A percentile compares a stretch with the other conserved stretches of the same genome.
These are phyloP conservation scores for Caligus rogercresseyi DNA, from an alignment of 1,140 invertebrate species.

Conservation along the genomic window DNA sequence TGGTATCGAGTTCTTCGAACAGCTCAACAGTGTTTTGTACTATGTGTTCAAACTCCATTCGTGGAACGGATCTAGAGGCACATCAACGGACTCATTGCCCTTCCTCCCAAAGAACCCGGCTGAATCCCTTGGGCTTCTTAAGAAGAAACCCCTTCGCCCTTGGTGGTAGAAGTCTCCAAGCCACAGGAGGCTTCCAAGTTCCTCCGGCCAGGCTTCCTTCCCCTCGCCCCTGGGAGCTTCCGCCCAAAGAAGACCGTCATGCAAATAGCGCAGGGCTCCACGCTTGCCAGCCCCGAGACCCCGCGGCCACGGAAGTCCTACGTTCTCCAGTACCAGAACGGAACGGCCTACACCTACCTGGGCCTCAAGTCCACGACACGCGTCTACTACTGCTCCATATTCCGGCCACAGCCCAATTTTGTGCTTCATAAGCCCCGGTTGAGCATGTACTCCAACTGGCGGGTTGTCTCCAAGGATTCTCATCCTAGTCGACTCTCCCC, in stretches of 20 bases:
- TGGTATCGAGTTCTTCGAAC: not conserved
- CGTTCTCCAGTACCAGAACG: constrained; percentile 41
- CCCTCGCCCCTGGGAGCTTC: constrained; percentile 59
- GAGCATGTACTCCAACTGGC: constrained; percentile 97
- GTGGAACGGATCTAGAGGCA: not conserved
- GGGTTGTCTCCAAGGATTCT: constrained; percentile 43
- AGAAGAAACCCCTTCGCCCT: too few species aligned
- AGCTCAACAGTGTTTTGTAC: not conserved
- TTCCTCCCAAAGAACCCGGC: too few species aligned
- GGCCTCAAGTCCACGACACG: constrained; percentile 74
- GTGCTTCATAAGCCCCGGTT: constrained; percentile 61
- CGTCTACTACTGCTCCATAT: constrained; percentile 76
- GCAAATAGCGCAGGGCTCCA: constrained; percentile 26
- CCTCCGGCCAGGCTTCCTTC: constrained; percentile 52
- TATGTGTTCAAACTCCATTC: not conserved
- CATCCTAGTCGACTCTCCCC: constrained; percentile 50
- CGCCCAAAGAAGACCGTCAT: constrained; percentile 32
- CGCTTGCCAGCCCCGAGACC: constrained; percentile 56
- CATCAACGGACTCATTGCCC: constrained; percentile 1
- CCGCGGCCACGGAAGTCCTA: constrained; percentile 35
- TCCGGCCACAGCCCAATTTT: constrained; percentile 84
- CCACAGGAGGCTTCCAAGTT: too few species aligned
- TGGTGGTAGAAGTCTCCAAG: too few species aligned
- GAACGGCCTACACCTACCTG: constrained; percentile 77
- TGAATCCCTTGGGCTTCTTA: too few species aligned